phyloP scores from a whole-genome alignment of 2,113 vertebrate species.

The Orycteropus afer region DNA sequence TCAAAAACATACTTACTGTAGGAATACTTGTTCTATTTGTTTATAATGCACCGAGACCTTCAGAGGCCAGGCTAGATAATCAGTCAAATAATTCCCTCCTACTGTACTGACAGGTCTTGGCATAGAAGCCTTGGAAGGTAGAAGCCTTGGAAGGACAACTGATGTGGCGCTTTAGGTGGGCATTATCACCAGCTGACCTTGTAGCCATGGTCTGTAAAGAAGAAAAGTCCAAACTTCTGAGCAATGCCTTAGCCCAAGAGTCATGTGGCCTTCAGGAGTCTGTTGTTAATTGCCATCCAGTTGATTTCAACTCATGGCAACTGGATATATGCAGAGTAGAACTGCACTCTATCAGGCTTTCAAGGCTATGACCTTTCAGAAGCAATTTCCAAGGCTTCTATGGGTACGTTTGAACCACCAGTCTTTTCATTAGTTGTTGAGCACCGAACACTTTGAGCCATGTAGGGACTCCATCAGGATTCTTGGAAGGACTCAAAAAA shows the following conservation, averaged over 20 bases:
- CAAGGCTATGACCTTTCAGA: neutral
- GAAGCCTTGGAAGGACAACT: neutral
- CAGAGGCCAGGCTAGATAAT: neutral
- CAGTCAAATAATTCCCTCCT: neutral
- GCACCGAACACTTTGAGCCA: neutral
- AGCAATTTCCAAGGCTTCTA: neutral
- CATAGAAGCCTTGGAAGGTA: neutral
- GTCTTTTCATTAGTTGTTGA: neutral
- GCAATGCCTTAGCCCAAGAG: neutral
- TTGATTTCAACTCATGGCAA: neutral
- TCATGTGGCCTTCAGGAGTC: neutral
- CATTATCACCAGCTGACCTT: neutral
- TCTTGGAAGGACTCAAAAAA: neutral
- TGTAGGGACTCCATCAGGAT: neutral
- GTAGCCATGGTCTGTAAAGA: neutral
- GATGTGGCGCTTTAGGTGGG: neutral
- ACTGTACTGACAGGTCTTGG: neutral
- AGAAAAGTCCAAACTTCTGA: neutral
- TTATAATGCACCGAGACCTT: neutral
- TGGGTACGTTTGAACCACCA: neutral
- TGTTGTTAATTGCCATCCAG: neutral
- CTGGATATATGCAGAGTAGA: neutral
- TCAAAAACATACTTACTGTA: constrained; percentile 44
- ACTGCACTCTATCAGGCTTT: neutral
- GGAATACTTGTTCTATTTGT: constrained; percentile 23